A percentile compares a stretch with the other conserved stretches of the same genome.
Evolutionary conservation across 1,140 invertebrate genomes (phyloP).

Genomic region (Arion vulgaris): DNA sequence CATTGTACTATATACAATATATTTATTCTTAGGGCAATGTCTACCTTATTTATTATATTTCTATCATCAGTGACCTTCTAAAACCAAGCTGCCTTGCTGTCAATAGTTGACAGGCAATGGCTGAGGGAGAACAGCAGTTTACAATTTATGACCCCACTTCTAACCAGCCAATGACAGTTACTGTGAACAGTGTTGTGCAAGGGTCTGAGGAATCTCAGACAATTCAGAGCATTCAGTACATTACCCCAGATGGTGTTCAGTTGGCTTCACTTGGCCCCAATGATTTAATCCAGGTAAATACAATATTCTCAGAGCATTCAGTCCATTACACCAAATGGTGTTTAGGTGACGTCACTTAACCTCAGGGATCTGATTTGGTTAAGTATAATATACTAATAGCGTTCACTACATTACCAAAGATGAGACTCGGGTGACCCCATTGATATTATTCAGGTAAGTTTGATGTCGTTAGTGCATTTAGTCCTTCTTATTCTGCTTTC

Average conservation of each 20-base stretch:
- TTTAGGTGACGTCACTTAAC: slow-evolving; percentile 45
- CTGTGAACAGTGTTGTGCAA: slow-evolving; percentile 50
- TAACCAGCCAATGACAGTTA: slow-evolving; percentile 62
- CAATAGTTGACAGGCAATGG: slow-evolving; percentile 38
- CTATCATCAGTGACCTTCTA: no score
- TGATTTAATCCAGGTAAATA: slow-evolving; percentile 54
- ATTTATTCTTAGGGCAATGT: no score
- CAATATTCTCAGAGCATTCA: slow-evolving; percentile 57
- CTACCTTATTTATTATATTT: no score
- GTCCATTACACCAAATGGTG: slow-evolving; percentile 65
- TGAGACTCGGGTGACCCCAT: no score
- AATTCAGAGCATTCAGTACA: slow-evolving; percentile 64
- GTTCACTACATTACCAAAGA: no score
- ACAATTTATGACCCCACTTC: slow-evolving; percentile 66
- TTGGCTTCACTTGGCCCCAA: slow-evolving; percentile 40
- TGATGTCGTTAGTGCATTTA: no score
- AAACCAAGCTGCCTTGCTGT: not conserved
- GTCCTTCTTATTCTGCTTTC: no score
- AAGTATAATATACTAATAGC: no score
- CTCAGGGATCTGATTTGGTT: slow-evolving; percentile 54
- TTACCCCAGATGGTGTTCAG: slow-evolving; percentile 62
- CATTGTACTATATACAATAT: no score
- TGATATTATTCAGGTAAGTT: no score
- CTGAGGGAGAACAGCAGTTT: slow-evolving; percentile 53
- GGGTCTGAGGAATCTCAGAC: slow-evolving; percentile 51